phyloP scores from a whole-genome alignment of 2,113 vertebrate genomes.

The Sakesphorus luctuosus region DNA sequence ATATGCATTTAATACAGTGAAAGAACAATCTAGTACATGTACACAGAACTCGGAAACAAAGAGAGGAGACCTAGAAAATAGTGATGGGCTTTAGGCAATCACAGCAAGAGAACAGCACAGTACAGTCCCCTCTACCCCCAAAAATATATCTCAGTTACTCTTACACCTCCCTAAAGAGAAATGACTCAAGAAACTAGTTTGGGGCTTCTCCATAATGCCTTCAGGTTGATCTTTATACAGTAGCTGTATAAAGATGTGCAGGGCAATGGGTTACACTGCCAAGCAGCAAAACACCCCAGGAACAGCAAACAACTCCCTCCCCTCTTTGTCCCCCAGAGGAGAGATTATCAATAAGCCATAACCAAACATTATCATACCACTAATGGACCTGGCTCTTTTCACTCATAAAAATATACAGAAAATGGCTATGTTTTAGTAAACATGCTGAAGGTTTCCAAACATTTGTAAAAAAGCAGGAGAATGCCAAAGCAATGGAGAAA shows the following conservation, averaged over 20 bases:
- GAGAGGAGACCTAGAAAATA: neutral
- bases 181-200: neutral
- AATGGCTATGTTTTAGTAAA: neutral
- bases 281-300: neutral
- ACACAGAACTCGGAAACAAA: neutral
- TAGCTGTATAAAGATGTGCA: neutral
- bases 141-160: neutral
- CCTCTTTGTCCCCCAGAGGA: neutral
- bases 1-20: neutral
- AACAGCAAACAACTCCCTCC: neutral
- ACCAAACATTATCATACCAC: neutral
- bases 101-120: neutral
- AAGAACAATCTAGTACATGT: neutral
- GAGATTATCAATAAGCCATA: neutral
- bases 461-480: neutral
- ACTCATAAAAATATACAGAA: neutral
- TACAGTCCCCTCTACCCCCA: too few species aligned
- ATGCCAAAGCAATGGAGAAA: neutral
- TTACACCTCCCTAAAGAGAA: neutral
- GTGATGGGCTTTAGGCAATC: neutral
- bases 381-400: neutral
- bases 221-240: neutral
- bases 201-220: neutral
- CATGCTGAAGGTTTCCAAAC: neutral
- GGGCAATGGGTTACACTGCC: fast-evolving